Base-by-base conservation (phyloP, 1,140 invertebrate genomes). In the Scaptomyza hsui region DNA sequence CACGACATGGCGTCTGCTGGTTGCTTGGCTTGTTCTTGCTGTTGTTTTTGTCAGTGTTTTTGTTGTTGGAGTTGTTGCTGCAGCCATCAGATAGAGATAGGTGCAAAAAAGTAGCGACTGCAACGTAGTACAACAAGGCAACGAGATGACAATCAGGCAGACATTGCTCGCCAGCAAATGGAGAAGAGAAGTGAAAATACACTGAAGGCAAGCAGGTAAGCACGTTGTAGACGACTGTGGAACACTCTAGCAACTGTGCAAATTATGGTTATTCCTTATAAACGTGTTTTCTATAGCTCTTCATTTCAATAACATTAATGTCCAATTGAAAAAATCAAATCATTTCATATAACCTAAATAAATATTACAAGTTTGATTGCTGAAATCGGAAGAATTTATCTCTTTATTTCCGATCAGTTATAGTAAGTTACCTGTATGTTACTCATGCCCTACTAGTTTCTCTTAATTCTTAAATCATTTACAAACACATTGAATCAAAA, bases 21-120 rank as follows among this genome's bases (percentile, higher is more conserved):
- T 49, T 70, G 19, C 6, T n/a, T 41, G 32, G 21, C 41, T 32
- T 64, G 76, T 47, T 65, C 39, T 57, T 70, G 55, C 9, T 52
- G 41, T 32, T 56, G 47, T 39, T 39, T 48, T 42, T 41, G 15
- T 42, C 29, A 10, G 15, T 61, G 51, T 45, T 47, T 49, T 13
- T 67, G 18, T 4, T 57, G 47, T 16, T 77, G 59, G 52, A 67
- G 39, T 26, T 72, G 68, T 45, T 65, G 48, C 53, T 60, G 56
- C 37, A 61, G 55, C 77, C 81, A 83, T 83, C 79, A 81, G 74
- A 74, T 81, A 55, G 55, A 86, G 65, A 74, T 68, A 88, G 80
- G 80, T 85, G 80, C 75, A 85, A 85, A 85, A 82, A 79, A 79
- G 68, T 79, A 61, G 74, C 74, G 82, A 82, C 78, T 51, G 59